Evolutionary conservation across 2,888 invertebrate species (phyloP), one percentile per base, ranked within the genome.

Genomic region (Tenthredo livida): DNA sequence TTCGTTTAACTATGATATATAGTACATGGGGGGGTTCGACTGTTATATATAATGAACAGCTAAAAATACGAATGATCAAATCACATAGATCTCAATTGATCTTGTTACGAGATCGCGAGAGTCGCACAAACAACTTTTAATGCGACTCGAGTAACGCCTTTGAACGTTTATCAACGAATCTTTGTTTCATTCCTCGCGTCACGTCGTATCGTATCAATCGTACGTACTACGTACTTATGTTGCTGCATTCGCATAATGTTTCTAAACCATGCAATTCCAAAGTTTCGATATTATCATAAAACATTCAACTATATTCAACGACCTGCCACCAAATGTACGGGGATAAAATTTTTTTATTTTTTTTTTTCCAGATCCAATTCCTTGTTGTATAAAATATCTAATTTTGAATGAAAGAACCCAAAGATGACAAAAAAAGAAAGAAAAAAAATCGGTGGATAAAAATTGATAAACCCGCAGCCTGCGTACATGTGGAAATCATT

Each of bases 1-100:
- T 43, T 33, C 33, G 12, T 43, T 73, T 73, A 77, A 77, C 75
- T 50, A 77, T 77, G 75, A 77, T 25, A 50, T 33, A 77, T 77
- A 37, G 2, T 37, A 33, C 4, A 33, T 33, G 33, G 33, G 33
- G 37, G 1, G 37, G 29, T 67, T 67, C 33, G 67, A 67, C 67
- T 67, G 25, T 17, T 67, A 33, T 33, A 37, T 37, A 37, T 37
- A 33, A 33, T 33, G 17, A 50, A 40, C n/a, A 21, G 54, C 61
- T 78, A 78, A 78, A 78, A 40, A 78, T 78, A 78, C 58, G 29
- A 78, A 58, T 58, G 78, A 78, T 78, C 78, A 78, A 78, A 78
- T 78, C 54, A 58, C 58, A 58, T 78, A 40, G 37, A 78, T 78
- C 78, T 78, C 78, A 78, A 54, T 78, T 78, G 78, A 78, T 78